Conservation (phyloP, 2,888 invertebrate genomes). For the Agrotis puta region DNA sequence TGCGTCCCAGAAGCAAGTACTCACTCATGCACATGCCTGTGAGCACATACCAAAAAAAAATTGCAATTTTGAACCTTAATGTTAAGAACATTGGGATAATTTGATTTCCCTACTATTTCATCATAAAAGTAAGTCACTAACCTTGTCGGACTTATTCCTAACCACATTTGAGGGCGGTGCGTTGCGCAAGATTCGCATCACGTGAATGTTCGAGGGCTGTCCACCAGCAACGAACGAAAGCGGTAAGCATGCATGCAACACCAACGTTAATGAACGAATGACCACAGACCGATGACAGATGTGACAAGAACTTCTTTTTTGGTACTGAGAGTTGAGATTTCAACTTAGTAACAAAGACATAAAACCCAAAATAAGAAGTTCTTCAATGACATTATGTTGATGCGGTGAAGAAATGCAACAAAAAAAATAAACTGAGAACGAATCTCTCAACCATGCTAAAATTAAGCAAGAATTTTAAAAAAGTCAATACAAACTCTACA, state of each 20-base stretch:
- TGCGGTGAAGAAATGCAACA: conserved; percentile 21
- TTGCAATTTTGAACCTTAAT: not conserved
- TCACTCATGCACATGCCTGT: conserved; percentile 14
- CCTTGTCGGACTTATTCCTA: conserved; percentile 97
- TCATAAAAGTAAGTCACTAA: conserved; percentile 84
- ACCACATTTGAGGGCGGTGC: conserved; percentile 96
- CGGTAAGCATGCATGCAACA: conserved; percentile 87
- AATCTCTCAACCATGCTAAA: conserved; percentile 16
- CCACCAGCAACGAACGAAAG: conserved; percentile 68
- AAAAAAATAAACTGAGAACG: conserved; percentile 16
- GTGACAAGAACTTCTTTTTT: conserved; percentile 30
- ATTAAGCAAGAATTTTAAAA: conserved; percentile 21
- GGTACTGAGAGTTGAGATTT: not conserved
- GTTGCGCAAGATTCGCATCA: conserved; percentile 95
- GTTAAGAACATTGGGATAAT: not conserved
- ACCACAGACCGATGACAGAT: conserved; percentile 34
- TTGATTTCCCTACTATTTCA: conserved; percentile 9
- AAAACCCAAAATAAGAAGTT: conserved; percentile 19
- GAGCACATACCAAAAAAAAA: conserved; percentile 11
- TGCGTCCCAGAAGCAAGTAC: conserved; percentile 17
- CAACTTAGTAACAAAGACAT: not conserved
- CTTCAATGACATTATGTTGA: conserved; percentile 9
- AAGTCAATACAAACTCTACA: conserved; percentile 60
- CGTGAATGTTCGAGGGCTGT: conserved; percentile 95
- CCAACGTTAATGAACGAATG: conserved; percentile 60